Percentiles rank a stretch among this genome's conserved stretches.
Evolutionary conservation across 2,888 invertebrate species (phyloP).

Genomic region (Teleogryllus oceanicus): DNA sequence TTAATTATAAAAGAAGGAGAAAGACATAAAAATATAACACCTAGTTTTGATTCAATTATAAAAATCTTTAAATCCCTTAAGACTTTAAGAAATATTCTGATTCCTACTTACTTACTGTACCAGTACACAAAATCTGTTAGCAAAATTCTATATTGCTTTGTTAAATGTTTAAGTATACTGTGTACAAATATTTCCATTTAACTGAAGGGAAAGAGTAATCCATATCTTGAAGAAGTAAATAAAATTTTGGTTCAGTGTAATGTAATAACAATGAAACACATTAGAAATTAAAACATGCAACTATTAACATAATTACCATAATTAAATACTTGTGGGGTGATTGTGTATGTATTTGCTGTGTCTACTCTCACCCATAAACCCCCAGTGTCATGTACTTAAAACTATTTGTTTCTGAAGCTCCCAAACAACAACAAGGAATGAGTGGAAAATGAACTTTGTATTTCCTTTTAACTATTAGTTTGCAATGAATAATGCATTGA

Average conservation of each 20-base stretch:
- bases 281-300: conserved; percentile 30
- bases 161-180: conserved; percentile 18
- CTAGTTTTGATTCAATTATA: conserved; percentile 20
- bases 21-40: background rate
- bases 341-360: conserved; percentile 32
- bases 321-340: conserved; percentile 32
- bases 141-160: conserved; percentile 22
- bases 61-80: background rate
- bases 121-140: conserved; percentile 19
- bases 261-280: conserved; percentile 20
- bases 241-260: conserved; percentile 19
- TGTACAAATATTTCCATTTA: background rate
- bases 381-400: conserved; percentile 33
- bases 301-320: conserved; percentile 26
- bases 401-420: conserved; percentile 20
- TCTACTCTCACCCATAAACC: conserved; percentile 30
- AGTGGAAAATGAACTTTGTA: background rate
- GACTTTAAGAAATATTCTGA: conserved; percentile 12
- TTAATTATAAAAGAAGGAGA: background rate
- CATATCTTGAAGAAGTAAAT: conserved; percentile 26
- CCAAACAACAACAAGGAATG: background rate
- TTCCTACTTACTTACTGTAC: background rate
- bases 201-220: conserved; percentile 19
- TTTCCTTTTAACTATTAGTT: conserved; percentile 12
- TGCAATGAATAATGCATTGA: background rate